phyloP scores from a whole-genome alignment of 2,113 vertebrate genomes.

The Sander vitreus region DNA sequence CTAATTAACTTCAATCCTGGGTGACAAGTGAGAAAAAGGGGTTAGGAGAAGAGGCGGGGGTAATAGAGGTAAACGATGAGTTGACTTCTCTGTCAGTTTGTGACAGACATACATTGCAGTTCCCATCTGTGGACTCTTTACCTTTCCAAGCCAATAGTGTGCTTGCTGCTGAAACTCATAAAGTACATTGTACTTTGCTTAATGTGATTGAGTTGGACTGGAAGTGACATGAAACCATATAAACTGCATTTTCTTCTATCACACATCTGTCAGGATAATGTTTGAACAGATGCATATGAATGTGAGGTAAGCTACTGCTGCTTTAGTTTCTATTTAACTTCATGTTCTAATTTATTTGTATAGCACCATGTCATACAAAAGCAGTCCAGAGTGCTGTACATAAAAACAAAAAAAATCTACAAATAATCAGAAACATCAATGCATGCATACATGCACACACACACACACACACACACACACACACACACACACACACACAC shows the following conservation, averaged over 20 bases:
- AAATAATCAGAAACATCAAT: no score
- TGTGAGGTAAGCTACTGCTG: background rate
- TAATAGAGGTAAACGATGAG: background rate
- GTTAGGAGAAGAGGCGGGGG: background rate
- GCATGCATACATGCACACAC: no score
- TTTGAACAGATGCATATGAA: constrained; percentile 30
- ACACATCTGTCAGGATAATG: constrained; percentile 14
- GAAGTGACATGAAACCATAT: constrained; percentile 27
- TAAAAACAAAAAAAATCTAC: no score
- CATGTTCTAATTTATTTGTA: no score
- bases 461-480: no score
- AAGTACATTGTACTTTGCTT: background rate
- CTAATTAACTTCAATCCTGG: constrained; percentile 72
- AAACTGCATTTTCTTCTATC: background rate
- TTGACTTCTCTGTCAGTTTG: constrained; percentile 11
- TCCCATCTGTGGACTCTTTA: background rate
- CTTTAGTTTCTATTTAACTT: background rate
- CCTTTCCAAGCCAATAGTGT: background rate
- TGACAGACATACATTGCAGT: background rate
- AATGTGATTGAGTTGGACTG: background rate
- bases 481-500: no score
- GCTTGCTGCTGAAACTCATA: background rate
- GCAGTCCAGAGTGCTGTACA: no score
- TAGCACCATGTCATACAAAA: no score
- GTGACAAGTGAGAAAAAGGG: constrained; percentile 25